These are phyloP conservation scores for Yponomeuta plumbellus DNA, from an alignment of 2,888 invertebrate genomes.

Conservation along the genomic window DNA sequence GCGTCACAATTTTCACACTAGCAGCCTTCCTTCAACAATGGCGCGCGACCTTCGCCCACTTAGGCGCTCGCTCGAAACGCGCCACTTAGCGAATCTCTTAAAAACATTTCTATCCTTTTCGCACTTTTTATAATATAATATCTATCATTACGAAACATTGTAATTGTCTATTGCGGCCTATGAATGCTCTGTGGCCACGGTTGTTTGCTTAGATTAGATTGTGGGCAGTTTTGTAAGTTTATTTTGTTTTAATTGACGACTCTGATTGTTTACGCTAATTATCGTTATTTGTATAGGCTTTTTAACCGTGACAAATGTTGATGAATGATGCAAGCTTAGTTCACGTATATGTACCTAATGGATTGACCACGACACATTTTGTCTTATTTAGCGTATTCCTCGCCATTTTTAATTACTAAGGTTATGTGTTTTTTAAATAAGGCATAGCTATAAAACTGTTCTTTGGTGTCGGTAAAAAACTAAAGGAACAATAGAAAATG, in stretches of 20 bases:
- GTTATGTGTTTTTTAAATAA: no score
- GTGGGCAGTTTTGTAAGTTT: background rate
- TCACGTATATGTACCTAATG: background rate
- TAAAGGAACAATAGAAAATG: no score
- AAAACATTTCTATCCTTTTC: slow-evolving; percentile 38
- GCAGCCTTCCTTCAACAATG: slow-evolving; percentile 46
- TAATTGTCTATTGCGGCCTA: background rate
- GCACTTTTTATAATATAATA: slow-evolving; percentile 4
- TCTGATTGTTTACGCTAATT: background rate
- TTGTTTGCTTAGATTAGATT: background rate
- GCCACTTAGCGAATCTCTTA: slow-evolving; percentile 60
- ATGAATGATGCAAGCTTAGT: background rate
- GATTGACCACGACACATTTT: no score
- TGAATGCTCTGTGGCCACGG: slow-evolving; percentile 1
- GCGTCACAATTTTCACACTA: slow-evolving; percentile 52
- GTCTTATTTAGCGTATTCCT: no score
- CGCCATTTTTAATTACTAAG: no score
- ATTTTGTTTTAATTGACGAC: slow-evolving; percentile 1
- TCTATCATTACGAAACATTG: background rate
- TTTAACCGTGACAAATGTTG: background rate
- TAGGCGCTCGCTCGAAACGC: slow-evolving; percentile 64
- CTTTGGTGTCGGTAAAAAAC: no score
- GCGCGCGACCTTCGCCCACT: slow-evolving; percentile 70
- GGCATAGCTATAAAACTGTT: no score
- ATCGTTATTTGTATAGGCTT: background rate